Base-by-base conservation (phyloP, 2,113 vertebrate genomes). In the Poeciliopsis occidentalis region DNA sequence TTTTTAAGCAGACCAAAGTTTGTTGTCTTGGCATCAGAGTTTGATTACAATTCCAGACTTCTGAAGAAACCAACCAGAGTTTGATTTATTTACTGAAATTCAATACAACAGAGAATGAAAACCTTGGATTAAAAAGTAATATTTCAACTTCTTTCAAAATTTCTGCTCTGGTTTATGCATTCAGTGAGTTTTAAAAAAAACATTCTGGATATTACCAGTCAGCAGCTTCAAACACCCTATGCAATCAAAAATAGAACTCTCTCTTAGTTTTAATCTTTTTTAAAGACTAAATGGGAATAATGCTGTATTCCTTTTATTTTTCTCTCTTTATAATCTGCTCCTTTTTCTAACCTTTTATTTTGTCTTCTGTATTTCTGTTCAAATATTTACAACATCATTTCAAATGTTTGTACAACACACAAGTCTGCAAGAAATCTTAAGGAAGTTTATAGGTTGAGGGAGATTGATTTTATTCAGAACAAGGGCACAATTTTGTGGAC, bases 161-260 rank as follows among this genome's bases (percentile, higher is more conserved):
- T 12, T 12, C 11, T 1, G 30, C 74, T 87, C 68, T 60, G 60
- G 83, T 85, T 86, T 29, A 3, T 67, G 57, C 65, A 64, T 62
- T 63, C 57, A 63, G 11, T 68, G 32, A 17, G 67, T 70, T 44
- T 44, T 83, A 89, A 75, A 60, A 71, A 79, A 82, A 64, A 76
- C 83, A 85, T 44, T 64, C 81, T 70, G 83, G 81, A 83, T 84
- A 86, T 86, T 86, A 30, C 47, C 74, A 63, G 63, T 73, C 37
- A 67, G 65, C 67, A 75, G 51, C 73, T 65, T 17, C 65, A 37
- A 12, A 13, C 62, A 64, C 37, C 26, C 31, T 60, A 71, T 7
- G 19, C 19, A 64, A 60, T 73, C n/a, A 37, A 31, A 34, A 27
- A 13, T 29, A 29, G 64, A 79, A 0, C 27, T 54, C 5, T 60